A percentile compares a stretch with the other conserved stretches of the same genome.
These are phyloP conservation scores for Diachasma alloeum DNA, from an alignment of 1,140 invertebrate genomes.

Conservation along the genomic window DNA sequence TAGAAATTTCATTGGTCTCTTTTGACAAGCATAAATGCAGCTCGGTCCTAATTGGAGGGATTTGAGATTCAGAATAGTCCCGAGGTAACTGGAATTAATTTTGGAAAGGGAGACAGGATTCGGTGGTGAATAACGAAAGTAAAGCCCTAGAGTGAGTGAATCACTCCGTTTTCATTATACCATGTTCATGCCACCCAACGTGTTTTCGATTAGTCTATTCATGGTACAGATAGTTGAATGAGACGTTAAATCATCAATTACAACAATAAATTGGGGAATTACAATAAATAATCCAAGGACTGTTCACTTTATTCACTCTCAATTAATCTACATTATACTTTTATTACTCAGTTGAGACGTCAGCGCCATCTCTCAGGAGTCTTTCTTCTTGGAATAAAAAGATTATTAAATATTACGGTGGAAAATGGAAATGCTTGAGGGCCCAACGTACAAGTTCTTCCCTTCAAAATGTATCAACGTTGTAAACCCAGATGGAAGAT, in stretches of 20 bases:
- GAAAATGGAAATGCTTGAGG: not conserved
- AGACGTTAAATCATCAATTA: no score
- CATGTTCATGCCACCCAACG: not conserved
- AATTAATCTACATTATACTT: not conserved
- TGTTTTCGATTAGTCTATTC: not conserved
- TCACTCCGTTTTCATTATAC: not conserved
- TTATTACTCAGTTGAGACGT: not conserved
- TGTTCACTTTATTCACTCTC: not conserved
- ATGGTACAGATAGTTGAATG: not conserved
- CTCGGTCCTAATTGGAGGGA: not conserved
- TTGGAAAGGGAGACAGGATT: not conserved
- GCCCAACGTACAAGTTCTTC: no score
- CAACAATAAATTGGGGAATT: not conserved
- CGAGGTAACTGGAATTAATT: not conserved
- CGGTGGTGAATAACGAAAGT: not conserved
- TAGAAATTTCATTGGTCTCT: not conserved
- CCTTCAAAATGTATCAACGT: not conserved
- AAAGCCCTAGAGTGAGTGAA: not conserved
- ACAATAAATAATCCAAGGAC: not conserved
- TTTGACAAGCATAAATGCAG: not conserved
- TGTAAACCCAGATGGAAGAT: not conserved
- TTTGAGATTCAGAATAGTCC: not conserved
- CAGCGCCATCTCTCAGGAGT: not conserved
- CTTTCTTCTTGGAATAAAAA: not conserved
- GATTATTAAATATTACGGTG: not conserved